These are phyloP conservation scores for Eptatretus burgeri DNA, from an alignment of 2,113 vertebrate species.

Conservation along the genomic window DNA sequence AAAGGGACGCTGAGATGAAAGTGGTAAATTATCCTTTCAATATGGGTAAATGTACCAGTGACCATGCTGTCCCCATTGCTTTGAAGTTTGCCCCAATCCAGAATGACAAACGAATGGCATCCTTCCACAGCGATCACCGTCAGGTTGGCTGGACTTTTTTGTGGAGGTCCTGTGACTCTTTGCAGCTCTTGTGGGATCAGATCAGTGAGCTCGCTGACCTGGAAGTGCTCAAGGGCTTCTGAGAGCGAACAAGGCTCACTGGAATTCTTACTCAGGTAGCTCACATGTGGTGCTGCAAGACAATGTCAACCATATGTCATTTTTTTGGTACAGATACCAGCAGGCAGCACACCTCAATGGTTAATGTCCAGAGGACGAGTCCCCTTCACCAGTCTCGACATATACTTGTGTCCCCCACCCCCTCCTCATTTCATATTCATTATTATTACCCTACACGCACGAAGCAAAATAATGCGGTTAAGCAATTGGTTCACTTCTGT, in stretches of 20 bases:
- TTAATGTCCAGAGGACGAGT: too few species aligned
- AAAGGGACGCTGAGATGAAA: too few species aligned
- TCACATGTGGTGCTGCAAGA: slow-evolving; percentile 56
- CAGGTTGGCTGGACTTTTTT: slow-evolving; percentile 47
- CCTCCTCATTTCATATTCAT: too few species aligned
- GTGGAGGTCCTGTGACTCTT: slow-evolving; percentile 16
- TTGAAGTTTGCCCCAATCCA: slow-evolving; percentile 59
- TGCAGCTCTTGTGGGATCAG: slow-evolving; percentile 37
- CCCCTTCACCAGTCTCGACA: too few species aligned
- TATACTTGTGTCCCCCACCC: too few species aligned
- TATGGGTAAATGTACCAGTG: slow-evolving; percentile 14
- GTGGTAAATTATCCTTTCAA: too few species aligned
- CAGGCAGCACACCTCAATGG: too few species aligned
- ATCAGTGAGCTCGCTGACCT: slow-evolving; percentile 50
- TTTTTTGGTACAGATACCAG: too few species aligned
- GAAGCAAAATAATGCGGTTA: too few species aligned
- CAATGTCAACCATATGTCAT: slow-evolving; percentile 1
- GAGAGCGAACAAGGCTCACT: slow-evolving; percentile 63
- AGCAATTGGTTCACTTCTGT: too few species aligned
- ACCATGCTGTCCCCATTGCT: slow-evolving; percentile 20
- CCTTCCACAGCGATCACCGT: slow-evolving; percentile 81
- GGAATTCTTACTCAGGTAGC: slow-evolving; percentile 65
- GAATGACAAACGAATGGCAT: slow-evolving; percentile 85
- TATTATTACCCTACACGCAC: too few species aligned
- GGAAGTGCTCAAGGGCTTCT: slow-evolving; percentile 74